Percentiles rank a stretch among this genome's conserved stretches.
Conservation (phyloP, 2,113 vertebrate genomes). For the Mastomys natalensis region DNA sequence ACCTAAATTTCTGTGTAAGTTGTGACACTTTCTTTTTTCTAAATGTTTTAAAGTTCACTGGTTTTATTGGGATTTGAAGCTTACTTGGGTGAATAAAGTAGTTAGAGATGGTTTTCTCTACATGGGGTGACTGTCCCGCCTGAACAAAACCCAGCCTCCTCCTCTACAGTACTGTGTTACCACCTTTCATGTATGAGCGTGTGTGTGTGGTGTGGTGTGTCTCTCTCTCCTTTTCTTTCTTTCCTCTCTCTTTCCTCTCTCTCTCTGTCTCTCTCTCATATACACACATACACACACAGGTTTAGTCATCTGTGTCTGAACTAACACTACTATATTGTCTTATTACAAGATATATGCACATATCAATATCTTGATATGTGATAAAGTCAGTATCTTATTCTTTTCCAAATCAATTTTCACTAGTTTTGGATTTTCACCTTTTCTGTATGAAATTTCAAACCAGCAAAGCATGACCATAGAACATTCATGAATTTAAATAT, state of each 20-base stretch:
- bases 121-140: background rate
- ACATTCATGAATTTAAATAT: background rate
- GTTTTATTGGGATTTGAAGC: background rate
- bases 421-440: background rate
- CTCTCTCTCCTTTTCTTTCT: background rate
- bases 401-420: background rate
- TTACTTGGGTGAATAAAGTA: background rate
- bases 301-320: background rate
- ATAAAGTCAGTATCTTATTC: background rate
- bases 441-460: background rate
- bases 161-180: background rate
- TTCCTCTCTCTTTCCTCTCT: too few species aligned
- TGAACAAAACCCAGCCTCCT: background rate
- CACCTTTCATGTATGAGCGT: background rate
- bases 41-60: constrained; percentile 28
- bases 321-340: background rate
- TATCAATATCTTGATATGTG: background rate
- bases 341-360: background rate
- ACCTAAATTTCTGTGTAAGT: background rate
- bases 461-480: background rate
- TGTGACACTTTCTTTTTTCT: background rate
- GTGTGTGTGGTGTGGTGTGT: too few species aligned
- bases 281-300: too few species aligned
- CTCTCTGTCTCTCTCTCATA: too few species aligned
- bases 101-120: constrained; percentile 8